phyloP scores from a whole-genome alignment of 1,140 invertebrate species.

The Ceratitis capitata region DNA sequence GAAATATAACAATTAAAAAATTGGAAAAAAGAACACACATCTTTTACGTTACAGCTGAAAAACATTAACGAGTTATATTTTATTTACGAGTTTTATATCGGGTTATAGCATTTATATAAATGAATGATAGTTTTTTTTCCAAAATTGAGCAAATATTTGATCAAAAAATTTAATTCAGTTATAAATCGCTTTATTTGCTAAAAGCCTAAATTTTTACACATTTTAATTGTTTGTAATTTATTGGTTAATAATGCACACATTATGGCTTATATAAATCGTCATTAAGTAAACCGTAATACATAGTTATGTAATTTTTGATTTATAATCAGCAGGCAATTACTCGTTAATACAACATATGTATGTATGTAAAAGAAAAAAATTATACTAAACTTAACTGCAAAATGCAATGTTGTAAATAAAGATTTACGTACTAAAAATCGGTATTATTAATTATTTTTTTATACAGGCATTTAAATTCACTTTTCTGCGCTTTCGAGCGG shows the following conservation, averaged over 20 bases:
- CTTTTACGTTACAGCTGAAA: background rate
- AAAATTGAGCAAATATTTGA: background rate
- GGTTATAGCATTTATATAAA: background rate
- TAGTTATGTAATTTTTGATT: too few species aligned
- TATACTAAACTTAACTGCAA: background rate
- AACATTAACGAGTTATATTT: background rate
- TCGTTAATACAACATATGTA: too few species aligned
- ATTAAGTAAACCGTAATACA: background rate
- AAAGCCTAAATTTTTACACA: background rate
- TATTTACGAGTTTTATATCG: background rate
- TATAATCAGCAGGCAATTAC: too few species aligned
- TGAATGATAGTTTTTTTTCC: background rate
- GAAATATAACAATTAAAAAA: background rate
- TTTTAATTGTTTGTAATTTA: background rate
- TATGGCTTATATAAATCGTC: background rate
- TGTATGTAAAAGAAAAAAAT: background rate
- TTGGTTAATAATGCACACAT: conserved; percentile 10
- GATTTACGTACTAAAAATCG: background rate
- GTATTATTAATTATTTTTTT: background rate
- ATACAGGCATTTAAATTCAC: background rate
- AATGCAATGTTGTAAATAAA: conserved; percentile 4
- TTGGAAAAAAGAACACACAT: background rate
- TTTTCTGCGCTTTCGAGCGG: conserved; percentile 30
- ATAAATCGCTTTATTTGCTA: background rate
- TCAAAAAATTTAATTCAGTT: background rate